These are phyloP conservation scores for Aporophyla lueneburgensis DNA, from an alignment of 2,888 invertebrate genomes.

Conservation along the genomic window DNA sequence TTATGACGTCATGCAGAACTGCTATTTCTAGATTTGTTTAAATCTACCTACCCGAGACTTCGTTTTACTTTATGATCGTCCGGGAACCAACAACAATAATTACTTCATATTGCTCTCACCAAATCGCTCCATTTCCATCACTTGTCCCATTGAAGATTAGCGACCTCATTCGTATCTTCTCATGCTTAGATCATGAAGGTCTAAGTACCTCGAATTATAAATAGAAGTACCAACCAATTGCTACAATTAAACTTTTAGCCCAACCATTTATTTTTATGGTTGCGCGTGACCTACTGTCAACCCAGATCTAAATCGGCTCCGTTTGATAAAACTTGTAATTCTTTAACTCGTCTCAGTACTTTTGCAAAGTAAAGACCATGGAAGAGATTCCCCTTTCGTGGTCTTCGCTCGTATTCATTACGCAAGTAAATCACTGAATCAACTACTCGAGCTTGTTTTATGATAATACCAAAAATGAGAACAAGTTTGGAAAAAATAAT, in stretches of 20 bases:
- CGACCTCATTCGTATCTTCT: conserved; percentile 71
- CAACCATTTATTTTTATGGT: conserved; percentile 48
- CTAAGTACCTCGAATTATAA: conserved; percentile 63
- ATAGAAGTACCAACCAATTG: conserved; percentile 61
- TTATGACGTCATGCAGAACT: neutral
- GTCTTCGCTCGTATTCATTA: neutral
- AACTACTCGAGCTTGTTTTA: no score
- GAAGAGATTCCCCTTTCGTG: neutral
- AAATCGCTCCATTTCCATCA: conserved; percentile 35
- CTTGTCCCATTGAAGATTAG: conserved; percentile 39
- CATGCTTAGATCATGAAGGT: conserved; percentile 66
- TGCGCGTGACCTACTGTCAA: neutral
- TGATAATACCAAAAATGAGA: neutral
- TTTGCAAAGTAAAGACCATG: neutral
- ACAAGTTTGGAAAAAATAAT: neutral
- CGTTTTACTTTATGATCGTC: neutral
- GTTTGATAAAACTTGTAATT: neutral
- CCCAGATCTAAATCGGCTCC: conserved; percentile 6
- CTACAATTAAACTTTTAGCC: conserved; percentile 59
- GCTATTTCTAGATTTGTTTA: neutral
- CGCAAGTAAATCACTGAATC: no score
- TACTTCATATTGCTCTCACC: neutral
- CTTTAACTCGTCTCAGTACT: neutral
- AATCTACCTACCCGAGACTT: neutral
- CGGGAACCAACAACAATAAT: neutral